Conservation (phyloP, 2,113 vertebrate species). For the Ailuropoda melanoleuca region DNA sequence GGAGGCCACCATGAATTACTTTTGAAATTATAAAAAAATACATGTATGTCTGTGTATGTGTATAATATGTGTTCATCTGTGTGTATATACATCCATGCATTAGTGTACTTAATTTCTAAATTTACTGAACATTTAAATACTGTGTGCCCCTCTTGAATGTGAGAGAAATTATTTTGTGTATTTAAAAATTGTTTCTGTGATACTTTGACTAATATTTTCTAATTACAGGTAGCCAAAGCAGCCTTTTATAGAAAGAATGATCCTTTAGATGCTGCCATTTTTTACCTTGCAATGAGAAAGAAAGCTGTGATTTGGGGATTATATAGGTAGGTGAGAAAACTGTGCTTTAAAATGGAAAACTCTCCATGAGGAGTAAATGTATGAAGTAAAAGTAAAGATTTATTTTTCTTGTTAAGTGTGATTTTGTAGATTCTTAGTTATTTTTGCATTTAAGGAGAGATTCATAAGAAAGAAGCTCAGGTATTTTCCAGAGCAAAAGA, state of each 20-base stretch:
- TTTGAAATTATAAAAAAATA: background rate
- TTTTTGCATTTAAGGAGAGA: background rate
- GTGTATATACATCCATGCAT: background rate
- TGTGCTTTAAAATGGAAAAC: background rate
- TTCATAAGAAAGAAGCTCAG: background rate
- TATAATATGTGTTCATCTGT: background rate
- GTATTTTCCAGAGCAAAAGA: background rate
- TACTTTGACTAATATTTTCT: constrained; percentile 57
- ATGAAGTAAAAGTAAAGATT: background rate
- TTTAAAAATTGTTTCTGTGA: constrained; percentile 32
- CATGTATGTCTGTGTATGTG: background rate
- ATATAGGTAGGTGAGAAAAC: constrained; percentile 90
- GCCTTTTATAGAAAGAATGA: constrained; percentile 95
- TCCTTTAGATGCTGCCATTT: constrained; percentile 97
- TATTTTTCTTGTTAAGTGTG: background rate
- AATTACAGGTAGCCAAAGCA: constrained; percentile 94
- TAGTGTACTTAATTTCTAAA: background rate
- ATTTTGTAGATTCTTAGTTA: constrained; percentile 20
- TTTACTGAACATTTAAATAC: background rate
- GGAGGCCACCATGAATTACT: background rate
- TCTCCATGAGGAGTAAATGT: background rate
- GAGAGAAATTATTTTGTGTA: constrained; percentile 13
- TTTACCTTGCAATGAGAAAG: constrained; percentile 98
- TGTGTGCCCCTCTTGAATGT: background rate
- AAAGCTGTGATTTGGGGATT: constrained; percentile 98